A percentile compares a stretch with the other conserved stretches of the same genome.
These are phyloP conservation scores for Myotis pilosus DNA, from an alignment of 2,797 vertebrate species.

Conservation along the genomic window DNA sequence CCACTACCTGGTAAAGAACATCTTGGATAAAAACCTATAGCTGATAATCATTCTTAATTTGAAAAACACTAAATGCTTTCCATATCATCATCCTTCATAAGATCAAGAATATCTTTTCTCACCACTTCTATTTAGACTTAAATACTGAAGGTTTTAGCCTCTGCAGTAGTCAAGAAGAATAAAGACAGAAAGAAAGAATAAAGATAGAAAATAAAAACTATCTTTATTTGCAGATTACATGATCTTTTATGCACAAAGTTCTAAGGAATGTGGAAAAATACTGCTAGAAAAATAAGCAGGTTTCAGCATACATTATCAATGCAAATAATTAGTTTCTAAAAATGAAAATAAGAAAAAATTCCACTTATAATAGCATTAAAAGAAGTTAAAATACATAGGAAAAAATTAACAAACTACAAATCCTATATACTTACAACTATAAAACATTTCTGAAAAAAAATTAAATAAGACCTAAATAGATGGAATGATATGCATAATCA, in stretches of 20 bases:
- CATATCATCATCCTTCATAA: not conserved
- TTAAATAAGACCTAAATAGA: not conserved
- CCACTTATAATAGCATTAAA: not conserved
- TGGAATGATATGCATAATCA: not conserved
- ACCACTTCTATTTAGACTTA: not conserved
- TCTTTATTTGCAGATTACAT: not conserved
- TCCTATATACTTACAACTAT: not conserved
- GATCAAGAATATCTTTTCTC: not conserved
- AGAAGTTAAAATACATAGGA: not conserved
- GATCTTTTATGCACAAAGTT: not conserved
- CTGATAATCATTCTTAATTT: not conserved
- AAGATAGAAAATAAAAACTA: not conserved
- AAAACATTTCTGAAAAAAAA: not conserved
- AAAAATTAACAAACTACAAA: not conserved
- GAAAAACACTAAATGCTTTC: not conserved
- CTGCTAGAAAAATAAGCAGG: not conserved
- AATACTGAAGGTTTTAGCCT: not conserved
- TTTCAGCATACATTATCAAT: not conserved
- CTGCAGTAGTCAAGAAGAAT: not conserved
- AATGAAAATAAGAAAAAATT: not conserved
- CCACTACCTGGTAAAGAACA: not conserved
- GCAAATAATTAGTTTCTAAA: not conserved
- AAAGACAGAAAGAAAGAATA: no score
- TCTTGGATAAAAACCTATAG: not conserved
- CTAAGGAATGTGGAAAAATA: not conserved